Evolutionary conservation across 2,888 invertebrate genomes (phyloP).

Genomic region (Micropterix aruncella): DNA sequence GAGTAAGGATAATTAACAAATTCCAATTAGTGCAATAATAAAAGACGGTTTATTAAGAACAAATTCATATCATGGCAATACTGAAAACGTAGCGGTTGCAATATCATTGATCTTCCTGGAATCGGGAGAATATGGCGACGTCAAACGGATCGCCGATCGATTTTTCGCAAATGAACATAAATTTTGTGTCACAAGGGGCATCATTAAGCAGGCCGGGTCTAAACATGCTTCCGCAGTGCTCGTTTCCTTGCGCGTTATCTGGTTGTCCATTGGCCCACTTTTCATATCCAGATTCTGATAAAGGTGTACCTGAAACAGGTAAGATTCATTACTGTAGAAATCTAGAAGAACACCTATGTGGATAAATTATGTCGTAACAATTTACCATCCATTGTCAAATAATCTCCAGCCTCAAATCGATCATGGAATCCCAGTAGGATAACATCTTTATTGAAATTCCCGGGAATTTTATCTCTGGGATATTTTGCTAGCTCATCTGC

Average conservation of each 20-base stretch:
- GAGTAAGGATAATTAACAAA: too few relatives aligned
- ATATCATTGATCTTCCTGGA: too few relatives aligned
- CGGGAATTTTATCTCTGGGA: conserved; percentile 4
- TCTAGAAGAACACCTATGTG: too few relatives aligned
- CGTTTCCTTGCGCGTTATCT: not conserved
- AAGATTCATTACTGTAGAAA: too few relatives aligned
- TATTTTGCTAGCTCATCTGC: conserved; percentile 3
- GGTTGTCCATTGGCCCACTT: not conserved
- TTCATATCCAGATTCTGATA: not conserved
- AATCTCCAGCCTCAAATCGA: conserved; percentile 2
- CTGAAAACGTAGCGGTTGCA: too few relatives aligned
- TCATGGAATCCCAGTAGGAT: conserved; percentile 8
- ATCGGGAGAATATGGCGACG: not conserved
- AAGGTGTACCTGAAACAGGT: not conserved
- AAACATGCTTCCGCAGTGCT: not conserved
- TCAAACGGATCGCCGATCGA: not conserved
- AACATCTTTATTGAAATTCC: conserved; percentile 5
- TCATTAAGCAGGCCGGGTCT: not conserved
- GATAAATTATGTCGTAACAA: too few relatives aligned
- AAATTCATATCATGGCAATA: too few relatives aligned
- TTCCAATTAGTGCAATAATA: too few relatives aligned
- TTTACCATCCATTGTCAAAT: conserved; percentile 7
- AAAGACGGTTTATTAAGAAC: too few relatives aligned
- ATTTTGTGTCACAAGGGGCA: not conserved
- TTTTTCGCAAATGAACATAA: not conserved